Conservation (phyloP, 2,888 invertebrate genomes). For the Ligdia adustata region DNA sequence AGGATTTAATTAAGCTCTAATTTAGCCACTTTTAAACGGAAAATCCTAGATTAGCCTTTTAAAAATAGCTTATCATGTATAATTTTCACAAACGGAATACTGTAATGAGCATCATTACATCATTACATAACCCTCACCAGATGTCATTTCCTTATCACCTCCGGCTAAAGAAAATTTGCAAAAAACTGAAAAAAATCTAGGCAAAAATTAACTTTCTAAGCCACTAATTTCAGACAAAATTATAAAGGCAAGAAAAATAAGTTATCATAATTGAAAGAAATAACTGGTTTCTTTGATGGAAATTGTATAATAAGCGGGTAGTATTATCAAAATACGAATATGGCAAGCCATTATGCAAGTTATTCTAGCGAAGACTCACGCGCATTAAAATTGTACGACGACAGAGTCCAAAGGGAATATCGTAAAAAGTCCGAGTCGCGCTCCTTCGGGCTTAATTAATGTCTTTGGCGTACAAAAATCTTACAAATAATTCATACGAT, state of each 20-base stretch:
- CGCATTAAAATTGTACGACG: conserved; percentile 47
- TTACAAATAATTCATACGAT: conserved; percentile 53
- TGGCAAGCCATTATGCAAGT: conserved; percentile 14
- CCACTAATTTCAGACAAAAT: conserved; percentile 1
- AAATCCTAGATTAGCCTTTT: neutral
- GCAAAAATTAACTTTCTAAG: neutral
- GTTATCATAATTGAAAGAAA: neutral
- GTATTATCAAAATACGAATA: conserved; percentile 17
- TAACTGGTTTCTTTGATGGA: conserved; percentile 4
- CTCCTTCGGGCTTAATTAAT: conserved; percentile 73
- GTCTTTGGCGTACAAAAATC: conserved; percentile 60
- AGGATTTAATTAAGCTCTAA: neutral
- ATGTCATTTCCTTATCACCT: conserved; percentile 17
- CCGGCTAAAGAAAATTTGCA: conserved; percentile 17
- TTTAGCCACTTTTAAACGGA: neutral
- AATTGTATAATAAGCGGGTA: conserved; percentile 14
- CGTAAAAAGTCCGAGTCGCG: conserved; percentile 52
- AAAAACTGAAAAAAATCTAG: neutral
- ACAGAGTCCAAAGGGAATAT: conserved; percentile 59
- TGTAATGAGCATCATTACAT: neutral
- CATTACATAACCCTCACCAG: conserved; percentile 3
- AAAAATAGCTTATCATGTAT: neutral
- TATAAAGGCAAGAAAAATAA: neutral
- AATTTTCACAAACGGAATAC: neutral
- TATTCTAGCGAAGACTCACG: conserved; percentile 23